Conservation (phyloP, 2,797 vertebrate species). For the Iguana delicatissima region DNA sequence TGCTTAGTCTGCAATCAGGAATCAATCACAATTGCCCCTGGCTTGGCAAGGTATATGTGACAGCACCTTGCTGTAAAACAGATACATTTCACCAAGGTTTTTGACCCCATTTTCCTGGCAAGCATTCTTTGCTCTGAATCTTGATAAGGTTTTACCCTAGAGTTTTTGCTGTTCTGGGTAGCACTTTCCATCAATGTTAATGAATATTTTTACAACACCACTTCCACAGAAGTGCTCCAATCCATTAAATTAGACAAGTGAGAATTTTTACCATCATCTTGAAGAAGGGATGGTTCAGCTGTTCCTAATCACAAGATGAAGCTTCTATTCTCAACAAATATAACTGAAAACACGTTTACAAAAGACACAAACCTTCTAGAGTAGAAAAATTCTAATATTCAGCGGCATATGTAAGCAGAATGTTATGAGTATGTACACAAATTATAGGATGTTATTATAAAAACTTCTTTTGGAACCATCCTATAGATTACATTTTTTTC, state of each 20-base stretch:
- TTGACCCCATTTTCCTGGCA: slow-evolving; percentile 2
- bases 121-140: slow-evolving; percentile 37
- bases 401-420: neutral
- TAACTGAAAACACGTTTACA: neutral
- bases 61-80: slow-evolving; percentile 17
- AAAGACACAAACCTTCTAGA: neutral
- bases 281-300: slow-evolving; percentile 12
- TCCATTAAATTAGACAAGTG: slow-evolving; percentile 58
- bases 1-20: neutral
- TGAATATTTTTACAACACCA: slow-evolving; percentile 64
- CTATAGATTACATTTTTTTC: neutral
- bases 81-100: neutral
- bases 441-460: neutral
- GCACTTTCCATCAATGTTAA: slow-evolving; percentile 52
- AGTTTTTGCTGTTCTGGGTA: slow-evolving; percentile 55
- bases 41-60: slow-evolving; percentile 17
- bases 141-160: slow-evolving; percentile 26
- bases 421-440: neutral
- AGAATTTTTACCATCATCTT: slow-evolving; percentile 44
- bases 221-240: slow-evolving; percentile 51
- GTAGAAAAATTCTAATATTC: neutral
- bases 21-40: neutral
- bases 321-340: neutral
- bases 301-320: neutral
- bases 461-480: neutral